A percentile compares a stretch with the other conserved stretches of the same genome.
phyloP scores from a whole-genome alignment of 2,797 vertebrate genomes.

The Toxotes lorentzi region DNA sequence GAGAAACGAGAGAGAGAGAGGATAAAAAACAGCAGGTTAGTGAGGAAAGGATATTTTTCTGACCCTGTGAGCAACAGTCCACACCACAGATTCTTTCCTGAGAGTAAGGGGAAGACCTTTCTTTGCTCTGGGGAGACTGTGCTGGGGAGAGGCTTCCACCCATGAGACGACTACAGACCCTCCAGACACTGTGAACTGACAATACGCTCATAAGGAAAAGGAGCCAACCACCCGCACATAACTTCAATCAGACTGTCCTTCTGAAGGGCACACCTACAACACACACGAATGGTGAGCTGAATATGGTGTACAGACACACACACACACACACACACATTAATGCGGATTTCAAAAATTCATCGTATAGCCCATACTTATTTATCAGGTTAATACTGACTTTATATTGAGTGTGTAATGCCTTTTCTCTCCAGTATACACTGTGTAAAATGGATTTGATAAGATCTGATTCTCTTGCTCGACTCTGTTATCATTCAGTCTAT shows the following conservation, averaged over 20 bases:
- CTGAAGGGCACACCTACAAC: slow-evolving; percentile 57
- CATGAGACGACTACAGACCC: slow-evolving; percentile 46
- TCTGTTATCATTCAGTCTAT: slow-evolving; percentile 34
- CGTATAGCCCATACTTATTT: slow-evolving; percentile 31
- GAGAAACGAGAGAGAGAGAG: slow-evolving; percentile 35
- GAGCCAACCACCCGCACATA: slow-evolving; percentile 61
- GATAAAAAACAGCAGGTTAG: slow-evolving; percentile 56
- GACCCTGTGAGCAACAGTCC: slow-evolving; percentile 45
- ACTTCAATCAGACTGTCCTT: slow-evolving; percentile 69
- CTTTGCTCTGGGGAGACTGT: slow-evolving; percentile 37
- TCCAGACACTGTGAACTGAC: slow-evolving; percentile 37
- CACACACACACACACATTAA: slow-evolving; percentile 11
- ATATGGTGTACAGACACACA: slow-evolving; percentile 29
- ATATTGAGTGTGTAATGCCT: slow-evolving; percentile 56
- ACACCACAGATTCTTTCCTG: slow-evolving; percentile 42
- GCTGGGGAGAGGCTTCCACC: slow-evolving; percentile 51
- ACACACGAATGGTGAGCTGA: slow-evolving; percentile 36
- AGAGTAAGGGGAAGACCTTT: slow-evolving; percentile 37
- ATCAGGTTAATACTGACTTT: slow-evolving; percentile 57
- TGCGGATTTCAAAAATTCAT: slow-evolving; percentile 42
- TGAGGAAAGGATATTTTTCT: slow-evolving; percentile 40
- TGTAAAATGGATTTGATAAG: slow-evolving; percentile 64
- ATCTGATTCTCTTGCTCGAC: slow-evolving; percentile 51
- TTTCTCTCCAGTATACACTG: slow-evolving; percentile 44
- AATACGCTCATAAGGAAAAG: slow-evolving; percentile 57